Percentiles rank a stretch among this genome's conserved stretches.
phyloP scores from a whole-genome alignment of 2,113 vertebrate species.

The Marcusenius ussheri region DNA sequence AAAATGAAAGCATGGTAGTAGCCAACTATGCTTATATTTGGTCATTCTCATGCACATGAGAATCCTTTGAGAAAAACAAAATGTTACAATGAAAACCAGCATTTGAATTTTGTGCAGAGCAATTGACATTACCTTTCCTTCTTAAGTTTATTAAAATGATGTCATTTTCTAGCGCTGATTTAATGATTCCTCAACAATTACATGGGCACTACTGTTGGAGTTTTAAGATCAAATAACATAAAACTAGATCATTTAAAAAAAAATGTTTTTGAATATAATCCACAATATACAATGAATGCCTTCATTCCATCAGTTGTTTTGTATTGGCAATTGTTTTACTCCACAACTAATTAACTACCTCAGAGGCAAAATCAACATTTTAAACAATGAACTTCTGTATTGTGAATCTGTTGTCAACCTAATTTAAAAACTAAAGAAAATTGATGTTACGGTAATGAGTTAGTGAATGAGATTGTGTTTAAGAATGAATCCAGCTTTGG shows the following conservation, averaged over 20 bases:
- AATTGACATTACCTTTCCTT: not conserved
- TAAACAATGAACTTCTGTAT: not conserved
- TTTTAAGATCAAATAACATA: not conserved
- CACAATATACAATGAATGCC: not conserved
- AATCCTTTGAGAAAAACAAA: not conserved
- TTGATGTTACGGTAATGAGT: not conserved
- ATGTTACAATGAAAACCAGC: not conserved
- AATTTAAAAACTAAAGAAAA: not conserved
- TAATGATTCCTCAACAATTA: not conserved
- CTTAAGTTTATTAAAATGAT: not conserved
- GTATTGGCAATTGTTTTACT: not conserved
- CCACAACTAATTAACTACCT: not conserved
- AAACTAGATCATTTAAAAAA: not conserved
- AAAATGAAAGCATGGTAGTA: not conserved
- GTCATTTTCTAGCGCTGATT: not conserved
- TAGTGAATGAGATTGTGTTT: not conserved
- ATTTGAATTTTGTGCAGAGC: not conserved
- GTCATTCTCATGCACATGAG: not conserved
- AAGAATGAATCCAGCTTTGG: not conserved
- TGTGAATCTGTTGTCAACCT: not conserved
- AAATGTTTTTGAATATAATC: not conserved
- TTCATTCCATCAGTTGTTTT: not conserved
- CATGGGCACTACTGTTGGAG: not conserved
- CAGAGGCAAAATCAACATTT: not conserved
- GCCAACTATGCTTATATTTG: not conserved